Evolutionary conservation across 64 coral and sea anemone species (phyloP), one percentile per base, ranked within the genome.

Genomic region (Stylophora pistillata): DNA sequence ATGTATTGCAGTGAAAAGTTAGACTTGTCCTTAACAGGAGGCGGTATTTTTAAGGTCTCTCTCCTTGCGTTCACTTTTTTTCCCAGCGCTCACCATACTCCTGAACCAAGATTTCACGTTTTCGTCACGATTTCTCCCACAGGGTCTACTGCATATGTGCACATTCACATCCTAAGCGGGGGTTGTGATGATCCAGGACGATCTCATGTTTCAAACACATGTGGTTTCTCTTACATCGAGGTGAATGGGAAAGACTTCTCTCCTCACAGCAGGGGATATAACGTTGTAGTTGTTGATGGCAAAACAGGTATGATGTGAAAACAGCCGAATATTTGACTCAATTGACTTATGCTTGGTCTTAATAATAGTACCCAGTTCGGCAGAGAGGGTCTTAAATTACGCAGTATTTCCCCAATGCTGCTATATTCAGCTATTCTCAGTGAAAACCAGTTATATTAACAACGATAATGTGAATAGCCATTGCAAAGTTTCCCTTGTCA

Each of bases 201-300:
- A 54, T 32, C 47, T 13, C 5, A 17, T 23, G n/a, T n/a, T n/a
- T n/a, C n/a, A n/a, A 32, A 20, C 10, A 82, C 72, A 37, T 89
- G 74, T 80, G 87, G 87, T 54, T 61, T 69, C 13, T 75, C 87
- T 28, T 65, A 56, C 33, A 89, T 89, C 27, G 18, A 70, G 9
- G 74, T 89, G 10, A 89, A 89, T 52, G 87, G 76, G 28, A 53
- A 37, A 2, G 87, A 89, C 15, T 34, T 55, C 10, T 78, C 87
- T 11, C 73, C 18, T 32, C 74, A 56, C 31, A 16, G 0, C 3
- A 33, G 74, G 12, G 87, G 87, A 61, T 56, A 78, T n/a, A 78
- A 89, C 53, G 74, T 89, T 64, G 87, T 89, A 25, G 32, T 69
- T 11, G 7, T 86, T 15, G 66, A 86, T 27, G 66, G 15, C 26